These are phyloP conservation scores for Aurelia sp. DNA, from an alignment of 30 jellyfish, hydroid and myxozoan genomes.

Conservation along the genomic window DNA sequence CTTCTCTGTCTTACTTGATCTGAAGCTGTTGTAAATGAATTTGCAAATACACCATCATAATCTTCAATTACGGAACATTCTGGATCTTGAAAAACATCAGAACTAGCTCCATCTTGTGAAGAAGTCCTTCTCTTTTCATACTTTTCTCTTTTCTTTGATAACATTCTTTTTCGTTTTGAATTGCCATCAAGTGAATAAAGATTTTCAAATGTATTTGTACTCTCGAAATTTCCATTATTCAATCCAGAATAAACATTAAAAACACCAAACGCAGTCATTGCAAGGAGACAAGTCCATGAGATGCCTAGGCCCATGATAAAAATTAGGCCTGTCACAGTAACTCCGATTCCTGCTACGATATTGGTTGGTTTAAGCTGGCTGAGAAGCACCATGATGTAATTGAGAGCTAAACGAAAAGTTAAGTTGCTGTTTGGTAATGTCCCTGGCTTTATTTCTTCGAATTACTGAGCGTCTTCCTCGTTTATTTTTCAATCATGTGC, in stretches of 20 bases:
- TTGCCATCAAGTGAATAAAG: constrained; percentile 2
- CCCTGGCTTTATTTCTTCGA: too few relatives aligned
- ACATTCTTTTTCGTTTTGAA: constrained; percentile 45
- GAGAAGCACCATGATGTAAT: too few relatives aligned
- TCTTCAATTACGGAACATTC: constrained; percentile 28
- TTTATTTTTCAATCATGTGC: too few relatives aligned
- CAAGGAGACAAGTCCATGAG: constrained; percentile 53
- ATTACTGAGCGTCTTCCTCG: too few relatives aligned
- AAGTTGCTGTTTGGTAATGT: too few relatives aligned
- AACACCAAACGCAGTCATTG: constrained; percentile 24
- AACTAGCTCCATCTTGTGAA: constrained; percentile 15
- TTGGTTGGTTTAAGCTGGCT: too few relatives aligned
- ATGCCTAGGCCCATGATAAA: constrained; percentile 37
- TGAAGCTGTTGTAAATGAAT: neutral
- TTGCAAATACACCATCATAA: constrained; percentile 39
- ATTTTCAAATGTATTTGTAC: constrained; percentile 43
- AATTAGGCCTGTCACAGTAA: constrained; percentile 1
- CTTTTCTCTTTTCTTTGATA: constrained; percentile 57
- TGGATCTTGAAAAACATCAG: neutral
- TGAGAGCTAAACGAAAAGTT: too few relatives aligned
- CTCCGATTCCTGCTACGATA: neutral
- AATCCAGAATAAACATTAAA: neutral
- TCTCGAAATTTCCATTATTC: constrained; percentile 16
- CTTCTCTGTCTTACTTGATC: neutral
- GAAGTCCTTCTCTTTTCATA: constrained; percentile 20